Conservation (phyloP, 1,140 invertebrate species). For the Scaptomyza pallida region DNA sequence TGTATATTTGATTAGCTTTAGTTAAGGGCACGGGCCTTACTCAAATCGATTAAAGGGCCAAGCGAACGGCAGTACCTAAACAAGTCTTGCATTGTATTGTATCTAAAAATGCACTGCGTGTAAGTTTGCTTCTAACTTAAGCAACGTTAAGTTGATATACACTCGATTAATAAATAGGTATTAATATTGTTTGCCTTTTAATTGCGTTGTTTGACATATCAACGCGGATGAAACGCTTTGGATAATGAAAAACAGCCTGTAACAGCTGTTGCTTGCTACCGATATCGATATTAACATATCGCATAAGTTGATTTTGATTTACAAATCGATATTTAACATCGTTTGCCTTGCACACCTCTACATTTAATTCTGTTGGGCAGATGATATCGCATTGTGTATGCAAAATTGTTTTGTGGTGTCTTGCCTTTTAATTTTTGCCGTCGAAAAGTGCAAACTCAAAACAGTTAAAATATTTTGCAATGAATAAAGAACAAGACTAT, state of each 20-base stretch:
- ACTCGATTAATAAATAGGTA: neutral
- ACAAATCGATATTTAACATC: neutral
- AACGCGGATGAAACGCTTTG: conserved; percentile 39
- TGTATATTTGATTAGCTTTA: too few species aligned
- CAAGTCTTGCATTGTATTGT: conserved; percentile 15
- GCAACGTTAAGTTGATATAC: conserved; percentile 2
- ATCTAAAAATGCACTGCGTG: neutral
- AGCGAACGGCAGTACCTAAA: conserved; percentile 52
- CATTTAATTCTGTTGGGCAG: conserved; percentile 13
- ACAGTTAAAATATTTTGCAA: conserved; percentile 14
- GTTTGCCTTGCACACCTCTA: neutral
- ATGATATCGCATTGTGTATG: conserved; percentile 14
- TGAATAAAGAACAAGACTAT: conserved; percentile 61
- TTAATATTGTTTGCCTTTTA: conserved; percentile 9
- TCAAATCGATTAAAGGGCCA: conserved; percentile 45
- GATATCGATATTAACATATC: conserved; percentile 6
- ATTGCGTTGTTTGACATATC: conserved; percentile 35
- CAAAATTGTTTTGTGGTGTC: neutral
- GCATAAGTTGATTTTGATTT: conserved; percentile 13
- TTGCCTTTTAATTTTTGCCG: conserved; percentile 1
- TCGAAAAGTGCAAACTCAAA: conserved; percentile 4
- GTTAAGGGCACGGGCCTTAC: conserved; percentile 2
- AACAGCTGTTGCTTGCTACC: conserved; percentile 1
- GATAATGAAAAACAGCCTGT: conserved; percentile 30
- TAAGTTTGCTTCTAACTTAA: neutral